phyloP scores from a whole-genome alignment of 2,888 invertebrate species.

The Hesperia comma region DNA sequence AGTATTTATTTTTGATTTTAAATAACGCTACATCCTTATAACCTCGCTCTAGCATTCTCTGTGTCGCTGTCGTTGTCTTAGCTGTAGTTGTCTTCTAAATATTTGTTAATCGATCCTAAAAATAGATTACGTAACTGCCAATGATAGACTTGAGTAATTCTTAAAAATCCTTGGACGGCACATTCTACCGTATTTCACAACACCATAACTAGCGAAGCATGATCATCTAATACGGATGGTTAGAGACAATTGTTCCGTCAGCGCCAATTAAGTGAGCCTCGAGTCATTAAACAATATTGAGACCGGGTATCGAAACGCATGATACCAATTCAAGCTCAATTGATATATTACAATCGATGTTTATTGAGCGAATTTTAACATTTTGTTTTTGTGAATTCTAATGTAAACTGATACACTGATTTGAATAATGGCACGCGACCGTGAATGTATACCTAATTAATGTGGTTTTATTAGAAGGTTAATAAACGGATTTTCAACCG shows the following conservation, averaged over 20 bases:
- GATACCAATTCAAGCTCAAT: constrained; percentile 6
- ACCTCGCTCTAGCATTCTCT: too few relatives aligned
- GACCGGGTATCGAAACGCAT: not conserved
- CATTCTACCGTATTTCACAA: too few relatives aligned
- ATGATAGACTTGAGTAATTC: too few relatives aligned
- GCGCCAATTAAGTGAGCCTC: constrained; percentile 14
- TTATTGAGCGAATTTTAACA: not conserved
- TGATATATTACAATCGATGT: not conserved
- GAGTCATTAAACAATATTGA: constrained; percentile 11
- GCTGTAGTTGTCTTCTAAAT: too few relatives aligned
- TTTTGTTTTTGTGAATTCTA: not conserved
- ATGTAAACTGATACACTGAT: not conserved
- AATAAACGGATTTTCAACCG: too few relatives aligned
- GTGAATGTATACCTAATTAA: not conserved
- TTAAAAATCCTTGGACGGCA: too few relatives aligned
- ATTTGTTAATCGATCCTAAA: too few relatives aligned
- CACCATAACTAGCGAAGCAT: too few relatives aligned
- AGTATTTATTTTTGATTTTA: too few relatives aligned
- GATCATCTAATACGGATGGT: not conserved
- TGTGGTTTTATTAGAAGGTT: not conserved
- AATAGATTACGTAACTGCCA: too few relatives aligned
- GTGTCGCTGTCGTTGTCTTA: too few relatives aligned
- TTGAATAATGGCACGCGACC: not conserved
- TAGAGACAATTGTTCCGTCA: constrained; percentile 11
- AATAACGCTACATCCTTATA: too few relatives aligned